Percentiles rank a stretch among this genome's conserved stretches.
Evolutionary conservation across 2,797 vertebrate genomes (phyloP).

Genomic region (Gymnoscopelus microlampas): DNA sequence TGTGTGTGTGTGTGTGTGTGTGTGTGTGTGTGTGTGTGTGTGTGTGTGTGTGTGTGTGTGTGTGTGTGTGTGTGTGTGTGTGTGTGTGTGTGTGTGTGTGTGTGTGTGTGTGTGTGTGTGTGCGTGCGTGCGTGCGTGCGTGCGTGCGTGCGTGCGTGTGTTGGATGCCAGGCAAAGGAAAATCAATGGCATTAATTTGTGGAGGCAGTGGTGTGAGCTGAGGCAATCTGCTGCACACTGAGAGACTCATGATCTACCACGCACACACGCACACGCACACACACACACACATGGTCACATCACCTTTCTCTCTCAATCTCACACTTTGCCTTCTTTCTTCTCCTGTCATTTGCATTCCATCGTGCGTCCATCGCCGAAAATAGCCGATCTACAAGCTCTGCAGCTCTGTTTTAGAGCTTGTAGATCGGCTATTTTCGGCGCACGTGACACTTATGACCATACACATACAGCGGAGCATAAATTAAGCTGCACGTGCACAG

Average conservation of each 20-base stretch:
- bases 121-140: background rate
- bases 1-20: background rate
- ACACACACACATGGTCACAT: constrained; percentile 7
- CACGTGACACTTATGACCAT: too few species aligned
- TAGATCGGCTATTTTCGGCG: background rate
- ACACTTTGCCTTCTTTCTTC: constrained; percentile 48
- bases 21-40: constrained; percentile 23
- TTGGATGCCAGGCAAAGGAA: constrained; percentile 69
- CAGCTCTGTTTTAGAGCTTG: too few species aligned
- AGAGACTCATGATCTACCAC: constrained; percentile 63
- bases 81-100: constrained; percentile 21
- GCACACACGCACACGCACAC: constrained; percentile 30
- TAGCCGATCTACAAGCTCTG: too few species aligned
- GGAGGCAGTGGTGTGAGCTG: constrained; percentile 82
- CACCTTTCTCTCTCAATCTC: constrained; percentile 42
- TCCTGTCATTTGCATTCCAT: constrained; percentile 54
- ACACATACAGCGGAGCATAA: too few species aligned
- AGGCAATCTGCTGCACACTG: constrained; percentile 80
- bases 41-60: constrained; percentile 17
- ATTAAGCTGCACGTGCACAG: constrained; percentile 47
- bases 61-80: constrained; percentile 21
- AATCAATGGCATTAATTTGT: constrained; percentile 86
- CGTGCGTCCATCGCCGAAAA: background rate
- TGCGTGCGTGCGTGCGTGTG: constrained; percentile 15
- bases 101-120: constrained; percentile 1